Conservation (phyloP, 37 sponge, comb jelly and placozoan species). For the Aphrocallistes beatrix region DNA sequence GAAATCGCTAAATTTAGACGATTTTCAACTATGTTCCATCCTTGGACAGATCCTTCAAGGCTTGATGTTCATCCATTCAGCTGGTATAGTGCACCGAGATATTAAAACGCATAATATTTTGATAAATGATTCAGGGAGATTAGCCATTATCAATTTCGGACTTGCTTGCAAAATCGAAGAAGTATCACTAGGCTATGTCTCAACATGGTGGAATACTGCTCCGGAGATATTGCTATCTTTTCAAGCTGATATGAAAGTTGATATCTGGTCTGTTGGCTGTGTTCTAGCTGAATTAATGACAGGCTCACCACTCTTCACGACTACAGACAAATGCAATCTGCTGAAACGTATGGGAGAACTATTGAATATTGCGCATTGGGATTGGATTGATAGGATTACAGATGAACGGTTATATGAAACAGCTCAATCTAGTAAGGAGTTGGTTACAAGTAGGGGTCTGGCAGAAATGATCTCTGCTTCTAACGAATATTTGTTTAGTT, state of each 20-base stretch:
- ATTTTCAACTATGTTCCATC: not conserved
- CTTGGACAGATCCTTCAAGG: not conserved
- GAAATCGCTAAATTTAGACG: not conserved
- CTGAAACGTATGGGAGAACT: not conserved
- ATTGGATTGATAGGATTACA: not conserved
- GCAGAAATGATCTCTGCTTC: not conserved
- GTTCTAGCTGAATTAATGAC: not conserved
- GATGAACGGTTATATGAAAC: constrained; percentile 6
- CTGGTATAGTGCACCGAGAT: constrained; percentile 6
- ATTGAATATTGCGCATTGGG: not conserved
- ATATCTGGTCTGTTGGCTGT: constrained; percentile 17
- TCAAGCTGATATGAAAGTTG: not conserved
- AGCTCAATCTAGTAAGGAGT: not conserved
- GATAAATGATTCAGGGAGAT: not conserved
- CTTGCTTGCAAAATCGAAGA: not conserved
- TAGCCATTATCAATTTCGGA: not conserved
- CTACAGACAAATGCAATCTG: not conserved
- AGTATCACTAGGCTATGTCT: not conserved
- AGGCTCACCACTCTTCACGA: not conserved
- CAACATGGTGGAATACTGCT: not conserved
- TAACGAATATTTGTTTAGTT: not conserved
- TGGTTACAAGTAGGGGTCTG: not conserved
- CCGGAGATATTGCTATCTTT: not conserved
- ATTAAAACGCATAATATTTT: not conserved
- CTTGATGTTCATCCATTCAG: not conserved